Evolutionary conservation across 2,113 vertebrate species (phyloP).

Genomic region (Setophaga kirtlandii): DNA sequence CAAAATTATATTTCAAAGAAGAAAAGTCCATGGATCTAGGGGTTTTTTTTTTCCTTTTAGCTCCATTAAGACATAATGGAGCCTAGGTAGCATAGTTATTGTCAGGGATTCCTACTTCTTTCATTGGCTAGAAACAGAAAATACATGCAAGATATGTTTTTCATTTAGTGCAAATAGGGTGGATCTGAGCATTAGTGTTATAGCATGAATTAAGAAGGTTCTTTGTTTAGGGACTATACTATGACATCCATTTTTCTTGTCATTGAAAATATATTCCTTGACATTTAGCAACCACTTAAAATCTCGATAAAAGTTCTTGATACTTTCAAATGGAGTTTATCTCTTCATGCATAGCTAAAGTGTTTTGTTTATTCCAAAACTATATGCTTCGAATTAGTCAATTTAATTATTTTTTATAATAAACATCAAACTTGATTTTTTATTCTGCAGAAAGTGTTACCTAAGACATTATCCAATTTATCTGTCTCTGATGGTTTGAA

Average conservation of each 20-base stretch:
- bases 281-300: neutral
- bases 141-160: neutral
- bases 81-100: neutral
- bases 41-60: neutral
- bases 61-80: neutral
- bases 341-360: neutral
- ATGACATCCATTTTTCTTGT: neutral
- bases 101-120: neutral
- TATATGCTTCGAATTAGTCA: neutral
- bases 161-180: neutral
- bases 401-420: neutral
- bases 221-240: neutral
- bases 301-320: neutral
- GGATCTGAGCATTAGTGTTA: neutral
- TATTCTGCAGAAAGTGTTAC: neutral
- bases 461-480: neutral
- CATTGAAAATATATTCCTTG: neutral
- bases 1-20: neutral
- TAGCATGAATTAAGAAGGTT: neutral
- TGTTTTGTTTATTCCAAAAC: neutral
- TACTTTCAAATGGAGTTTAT: neutral
- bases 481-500: neutral
- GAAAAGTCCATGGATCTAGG: neutral
- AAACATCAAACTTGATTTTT: neutral
- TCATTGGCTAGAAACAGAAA: neutral